Conservation (phyloP, 2,888 invertebrate genomes). For the Antheraea assamensis region DNA sequence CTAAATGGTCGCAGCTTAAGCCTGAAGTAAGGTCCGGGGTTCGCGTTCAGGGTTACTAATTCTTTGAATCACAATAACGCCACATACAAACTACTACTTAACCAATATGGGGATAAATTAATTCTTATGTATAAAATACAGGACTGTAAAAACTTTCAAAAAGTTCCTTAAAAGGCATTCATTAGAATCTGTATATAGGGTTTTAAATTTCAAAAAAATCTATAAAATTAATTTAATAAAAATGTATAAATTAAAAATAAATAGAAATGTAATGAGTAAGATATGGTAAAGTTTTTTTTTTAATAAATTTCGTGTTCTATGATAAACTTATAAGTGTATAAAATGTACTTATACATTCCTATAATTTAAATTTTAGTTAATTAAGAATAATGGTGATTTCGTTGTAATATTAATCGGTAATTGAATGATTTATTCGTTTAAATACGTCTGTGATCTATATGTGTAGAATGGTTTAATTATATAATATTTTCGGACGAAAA, state of each 20-base stretch:
- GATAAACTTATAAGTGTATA: background rate
- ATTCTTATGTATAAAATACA: background rate
- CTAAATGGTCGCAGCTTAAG: too few relatives aligned
- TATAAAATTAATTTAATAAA: too few relatives aligned
- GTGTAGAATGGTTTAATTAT: background rate
- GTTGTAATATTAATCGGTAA: background rate
- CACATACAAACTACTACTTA: too few relatives aligned
- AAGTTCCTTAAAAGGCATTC: too few relatives aligned
- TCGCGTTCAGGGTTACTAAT: too few relatives aligned
- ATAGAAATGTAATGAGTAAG: background rate
- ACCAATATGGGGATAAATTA: background rate
- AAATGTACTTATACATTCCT: too few relatives aligned
- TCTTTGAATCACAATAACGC: too few relatives aligned
- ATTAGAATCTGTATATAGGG: too few relatives aligned
- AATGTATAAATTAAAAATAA: too few relatives aligned
- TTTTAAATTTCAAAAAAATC: too few relatives aligned
- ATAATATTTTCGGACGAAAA: background rate
- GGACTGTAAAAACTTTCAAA: too few relatives aligned
- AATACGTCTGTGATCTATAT: slow-evolving; percentile 1
- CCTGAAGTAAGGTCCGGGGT: too few relatives aligned
- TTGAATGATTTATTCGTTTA: background rate
- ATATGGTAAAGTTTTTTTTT: background rate
- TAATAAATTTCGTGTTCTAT: background rate
- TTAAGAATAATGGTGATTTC: background rate
- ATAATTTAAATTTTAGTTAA: background rate